Evolutionary conservation across 2,888 invertebrate genomes (phyloP), one percentile per base, ranked within the genome.

Genomic region (Acronicta aceris): DNA sequence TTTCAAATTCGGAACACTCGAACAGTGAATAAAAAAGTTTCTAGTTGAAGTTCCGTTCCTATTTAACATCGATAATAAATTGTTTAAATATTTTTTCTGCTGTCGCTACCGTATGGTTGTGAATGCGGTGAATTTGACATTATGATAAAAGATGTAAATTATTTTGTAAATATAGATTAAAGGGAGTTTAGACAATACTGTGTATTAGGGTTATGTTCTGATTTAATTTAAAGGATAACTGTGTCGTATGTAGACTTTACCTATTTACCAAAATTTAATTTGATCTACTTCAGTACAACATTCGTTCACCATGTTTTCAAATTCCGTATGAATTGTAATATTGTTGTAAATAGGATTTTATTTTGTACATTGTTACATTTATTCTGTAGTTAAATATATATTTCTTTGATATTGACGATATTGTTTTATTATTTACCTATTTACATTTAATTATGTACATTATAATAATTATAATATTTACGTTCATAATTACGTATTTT

Each of bases 331-430:
- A 66, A 69, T 71, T 61, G 84, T 83, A 86, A 85, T 77, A 80
- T 81, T 81, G 74, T 81, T 88, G 87, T 89, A 86, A 82, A 91
- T 88, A 87, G 66, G 71, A 74, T 74, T 80, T 82, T 81, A 86
- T 81, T 82, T 71, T 86, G 89, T 89, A 90, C 74, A 88, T 89
- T 89, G 84, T 87, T 88, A 86, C 87, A 69, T 71, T 70, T 74
- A 70, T 74, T 76, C 65, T 81, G 88, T 89, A 92, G 89, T 88
- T 81, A 83, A 89, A 92, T 61, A 91, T 88, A 89, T 90, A 92
- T 89, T 89, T 89, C 89, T 90, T 88, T 88, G 81, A 87, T 79
- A 89, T 82, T 87, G 84, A 77, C 25, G 30, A 70, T 55, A 68
- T 63, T 74, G 79, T 79, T 81, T 76, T 69, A 65, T 75, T 76